Evolutionary conservation across 2,888 invertebrate species (phyloP).

Genomic region (Lysandra bellargus): DNA sequence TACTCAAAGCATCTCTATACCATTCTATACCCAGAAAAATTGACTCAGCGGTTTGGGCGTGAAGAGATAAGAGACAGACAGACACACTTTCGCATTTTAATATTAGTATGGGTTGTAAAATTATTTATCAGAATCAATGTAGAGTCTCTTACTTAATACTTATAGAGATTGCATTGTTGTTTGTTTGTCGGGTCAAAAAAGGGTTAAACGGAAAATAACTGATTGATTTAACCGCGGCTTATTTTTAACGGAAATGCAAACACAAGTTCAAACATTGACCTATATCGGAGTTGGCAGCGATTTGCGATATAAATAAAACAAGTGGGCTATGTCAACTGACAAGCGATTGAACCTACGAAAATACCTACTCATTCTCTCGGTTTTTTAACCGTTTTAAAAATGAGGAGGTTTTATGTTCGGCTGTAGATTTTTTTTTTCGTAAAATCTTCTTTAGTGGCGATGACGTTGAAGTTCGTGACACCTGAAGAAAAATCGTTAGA

Average conservation of each 20-base stretch:
- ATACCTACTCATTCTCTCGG: neutral
- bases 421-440: no score
- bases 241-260: conserved; percentile 26
- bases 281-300: conserved; percentile 14
- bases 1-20: no score
- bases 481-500: no score
- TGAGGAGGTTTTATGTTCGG: neutral
- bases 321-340: conserved; percentile 16
- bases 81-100: no score
- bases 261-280: conserved; percentile 30
- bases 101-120: no score
- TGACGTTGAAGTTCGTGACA: no score
- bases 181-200: conserved; percentile 6
- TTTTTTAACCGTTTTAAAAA: neutral
- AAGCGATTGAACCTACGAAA: neutral
- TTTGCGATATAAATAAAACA: neutral
- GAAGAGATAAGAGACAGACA: no score
- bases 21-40: no score
- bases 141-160: neutral
- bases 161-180: conserved; percentile 15
- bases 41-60: no score
- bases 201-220: conserved; percentile 7
- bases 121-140: neutral
- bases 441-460: no score
- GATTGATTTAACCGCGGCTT: neutral